Evolutionary conservation across 2,113 vertebrate genomes (phyloP), one percentile per base, ranked within the genome.

Genomic region (Eulacestoma nigropectus): DNA sequence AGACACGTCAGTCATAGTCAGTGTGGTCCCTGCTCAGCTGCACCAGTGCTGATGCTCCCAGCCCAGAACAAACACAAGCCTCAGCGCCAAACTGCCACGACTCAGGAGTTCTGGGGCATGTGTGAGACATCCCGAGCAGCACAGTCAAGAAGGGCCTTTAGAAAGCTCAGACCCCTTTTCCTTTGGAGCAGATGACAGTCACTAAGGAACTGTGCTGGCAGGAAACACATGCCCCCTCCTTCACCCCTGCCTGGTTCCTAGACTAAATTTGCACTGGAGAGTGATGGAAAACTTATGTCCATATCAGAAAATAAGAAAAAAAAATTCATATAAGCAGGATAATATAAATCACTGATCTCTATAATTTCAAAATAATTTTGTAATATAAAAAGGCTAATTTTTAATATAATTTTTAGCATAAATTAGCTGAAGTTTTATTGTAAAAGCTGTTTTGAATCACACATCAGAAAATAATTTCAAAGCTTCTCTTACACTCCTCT

Each of bases 161-260:
- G 73, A 46, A 42, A 25, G n/a, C 62, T 52, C 60, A 55, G 41
- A 35, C 0, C 11, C 26, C n/a, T 41, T 63, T 59, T 69, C 21
- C 35, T 76, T 27, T 68, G 62, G 33, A 82, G 74, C 10, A 59
- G 35, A 9, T 10, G 12, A 39, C 19, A 81, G 14, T 6, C 59
- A 29, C 47, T 11, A 52, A 15, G 13, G 50, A 86, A 21, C 27
- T 39, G 21, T 3, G 16, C 37, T 53, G 44, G 37, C 35, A n/a
- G 63, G 35, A 56, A 68, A 27, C 0, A 0, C 8, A 32, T 64
- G 16, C 14, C 27, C 35, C 8, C 7, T n/a, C 21, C 42, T 67
- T 6, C 52, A 59, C 11, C 11, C 12, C 5, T 8, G 5, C 16
- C n/a, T 53, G 80, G 33, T 42, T 77, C 25, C n/a, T 55, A 64